These are phyloP conservation scores for Vulpes lagopus DNA, from an alignment of 2,113 vertebrate genomes.

Conservation along the genomic window DNA sequence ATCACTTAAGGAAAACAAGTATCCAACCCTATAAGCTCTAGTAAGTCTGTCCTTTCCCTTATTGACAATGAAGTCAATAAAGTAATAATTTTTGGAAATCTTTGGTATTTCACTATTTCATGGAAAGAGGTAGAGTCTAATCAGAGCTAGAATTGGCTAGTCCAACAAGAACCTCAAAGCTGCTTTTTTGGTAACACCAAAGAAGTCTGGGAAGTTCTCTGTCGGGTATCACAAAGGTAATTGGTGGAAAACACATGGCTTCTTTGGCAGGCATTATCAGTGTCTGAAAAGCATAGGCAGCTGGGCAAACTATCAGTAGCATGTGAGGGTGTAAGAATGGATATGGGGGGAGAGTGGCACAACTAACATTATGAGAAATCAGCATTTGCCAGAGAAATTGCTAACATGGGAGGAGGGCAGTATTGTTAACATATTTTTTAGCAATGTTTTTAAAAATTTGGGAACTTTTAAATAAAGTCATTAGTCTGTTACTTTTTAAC, in stretches of 20 bases:
- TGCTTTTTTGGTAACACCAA: background rate
- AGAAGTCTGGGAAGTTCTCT: background rate
- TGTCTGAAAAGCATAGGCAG: background rate
- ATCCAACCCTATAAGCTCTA: background rate
- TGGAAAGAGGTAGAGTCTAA: background rate
- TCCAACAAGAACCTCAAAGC: background rate
- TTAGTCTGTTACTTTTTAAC: background rate
- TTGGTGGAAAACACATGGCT: background rate
- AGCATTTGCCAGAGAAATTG: slow-evolving; percentile 15
- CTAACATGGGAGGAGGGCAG: background rate
- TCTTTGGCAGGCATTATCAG: background rate
- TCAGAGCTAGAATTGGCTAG: background rate
- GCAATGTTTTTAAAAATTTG: background rate
- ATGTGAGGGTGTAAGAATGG: background rate
- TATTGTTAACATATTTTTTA: background rate
- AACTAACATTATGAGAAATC: background rate
- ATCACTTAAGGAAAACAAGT: background rate
- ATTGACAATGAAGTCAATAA: background rate
- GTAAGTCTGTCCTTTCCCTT: background rate
- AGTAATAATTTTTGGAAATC: slow-evolving; percentile 17
- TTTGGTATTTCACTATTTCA: background rate
- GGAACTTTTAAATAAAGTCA: background rate
- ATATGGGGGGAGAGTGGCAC: background rate
- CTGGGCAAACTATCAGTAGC: background rate
- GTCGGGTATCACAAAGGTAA: background rate